Evolutionary conservation across 1,140 invertebrate species (phyloP), one percentile per base, ranked within the genome.

Genomic region (Anastrepha obliqua): DNA sequence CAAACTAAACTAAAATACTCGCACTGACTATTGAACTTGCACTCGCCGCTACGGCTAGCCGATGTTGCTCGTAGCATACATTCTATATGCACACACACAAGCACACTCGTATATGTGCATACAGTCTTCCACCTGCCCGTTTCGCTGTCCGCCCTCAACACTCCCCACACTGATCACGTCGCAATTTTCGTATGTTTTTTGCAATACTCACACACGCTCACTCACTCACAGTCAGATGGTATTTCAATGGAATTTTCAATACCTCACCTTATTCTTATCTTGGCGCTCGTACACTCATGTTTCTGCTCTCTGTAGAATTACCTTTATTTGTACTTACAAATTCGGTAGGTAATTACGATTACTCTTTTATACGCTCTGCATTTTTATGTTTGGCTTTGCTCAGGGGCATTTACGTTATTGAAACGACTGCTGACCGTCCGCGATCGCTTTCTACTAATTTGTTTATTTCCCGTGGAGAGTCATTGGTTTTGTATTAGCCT

Each of bases 201-300:
- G 64, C 64, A 67, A 15, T 39, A 39, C 20, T 67, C 17, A 39
- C 64, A 67, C 20, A 67, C n/a, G 17, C n/a, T 15, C 55, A 58
- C 55, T 8, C 64, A 65, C 64, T 29, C 64, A 2, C 13, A 47
- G 17, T 44, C 17, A 17, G 17, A 20, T 5, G 74, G 74, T 29
- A 81, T 81, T 81, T 81, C 74, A 20, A n/a, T 55, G 47, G 74
- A 55, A 55, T 81, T 81, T 81, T 81, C 47, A 81, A 81, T 55
- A 51, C 6, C 74, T 81, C 47, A 81, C 74, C 74, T 81, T 81
- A 7, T 58, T 42, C 74, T 74, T 74, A 74, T 74, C 67, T 74
- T 6, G 42, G 42, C 44, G 39, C 15, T 74, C 15, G 39, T 42
- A 74, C 42, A 74, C 39, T 74, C 42, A 74, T 74, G 67, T 42